phyloP scores from a whole-genome alignment of 2,113 vertebrate species.

The Rattus rattus region DNA sequence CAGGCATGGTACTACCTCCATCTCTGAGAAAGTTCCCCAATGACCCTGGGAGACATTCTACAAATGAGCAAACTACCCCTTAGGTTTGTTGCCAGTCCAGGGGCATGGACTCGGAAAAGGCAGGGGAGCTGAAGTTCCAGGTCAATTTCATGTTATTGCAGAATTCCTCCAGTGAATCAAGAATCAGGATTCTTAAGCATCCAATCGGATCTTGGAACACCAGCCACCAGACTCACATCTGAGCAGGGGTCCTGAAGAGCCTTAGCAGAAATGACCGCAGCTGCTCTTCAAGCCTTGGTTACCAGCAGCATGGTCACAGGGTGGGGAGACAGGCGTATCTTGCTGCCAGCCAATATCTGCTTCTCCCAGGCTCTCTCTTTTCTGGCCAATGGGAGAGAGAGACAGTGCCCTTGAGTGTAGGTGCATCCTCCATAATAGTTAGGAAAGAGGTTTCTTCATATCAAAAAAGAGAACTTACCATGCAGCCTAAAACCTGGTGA shows the following conservation, averaged over 20 bases:
- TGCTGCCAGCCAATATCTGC: too few relatives aligned
- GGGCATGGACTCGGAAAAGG: not conserved
- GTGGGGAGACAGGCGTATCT: rapidly evolving
- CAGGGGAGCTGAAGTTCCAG: not conserved
- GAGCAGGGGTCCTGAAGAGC: not conserved
- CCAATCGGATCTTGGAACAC: not conserved
- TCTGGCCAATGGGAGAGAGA: not conserved
- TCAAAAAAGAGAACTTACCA: not conserved
- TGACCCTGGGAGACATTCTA: not conserved
- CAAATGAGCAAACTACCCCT: not conserved
- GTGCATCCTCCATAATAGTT: not conserved
- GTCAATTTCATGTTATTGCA: not conserved
- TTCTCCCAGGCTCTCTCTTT: not conserved
- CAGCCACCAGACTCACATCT: not conserved
- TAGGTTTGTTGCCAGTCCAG: not conserved
- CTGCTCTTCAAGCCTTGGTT: not conserved
- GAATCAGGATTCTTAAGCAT: not conserved
- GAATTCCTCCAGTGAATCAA: too few relatives aligned
- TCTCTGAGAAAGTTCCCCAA: not conserved
- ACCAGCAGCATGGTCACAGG: rapidly evolving
- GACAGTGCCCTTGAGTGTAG: not conserved
- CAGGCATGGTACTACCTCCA: not conserved
- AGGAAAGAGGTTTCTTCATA: not conserved
- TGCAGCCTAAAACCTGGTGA: not conserved
- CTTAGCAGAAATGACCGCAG: not conserved